Evolutionary conservation across 2,113 vertebrate species (phyloP), one percentile per base, ranked within the genome.

Genomic region (Eulacestoma nigropectus): DNA sequence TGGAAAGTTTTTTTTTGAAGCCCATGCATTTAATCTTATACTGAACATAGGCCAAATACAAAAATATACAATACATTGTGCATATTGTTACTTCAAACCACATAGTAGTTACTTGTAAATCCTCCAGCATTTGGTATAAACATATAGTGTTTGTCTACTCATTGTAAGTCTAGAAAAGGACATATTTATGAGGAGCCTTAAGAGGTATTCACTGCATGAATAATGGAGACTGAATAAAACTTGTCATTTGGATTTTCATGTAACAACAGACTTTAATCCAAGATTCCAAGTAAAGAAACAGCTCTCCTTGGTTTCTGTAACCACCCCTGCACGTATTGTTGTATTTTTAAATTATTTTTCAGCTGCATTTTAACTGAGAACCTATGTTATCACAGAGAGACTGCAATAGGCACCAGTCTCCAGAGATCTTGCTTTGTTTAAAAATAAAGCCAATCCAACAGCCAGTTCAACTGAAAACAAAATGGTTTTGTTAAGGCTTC

Each of bases 41-140:
- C 26, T 80, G 50, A 89, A 90, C 7, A 0, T 30, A 62, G 37
- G 70, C 78, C 92, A 96, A 93, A 90, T 64, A 90, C 17, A 90
- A 91, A 93, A 90, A 88, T 87, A 89, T 80, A 77, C 84, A 91
- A 68, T 52, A n/a, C 47, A 33, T 85, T 85, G 70, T 78, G 44
- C 64, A 42, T 69, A 79, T 82, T 92, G 79, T 92, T 97, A 87
- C 86, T 93, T 93, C 93, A 94, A 95, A 93, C 78, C 70, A 90
- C 60, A 76, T 23, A 73, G 90, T 81, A 91, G 93, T 73, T 72
- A 90, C 39, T 47, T 4, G 12, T 72, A 97, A 97, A 84, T 91
- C 74, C 64, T 73, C 72, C 90, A 86, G 60, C 73, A 59, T 92
- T 87, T 89, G 52, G 63, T 92, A 92, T 87, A 93, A 95, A 95